Base-by-base conservation (phyloP, 2,888 invertebrate genomes). In the Caenorhabditis sp. region DNA sequence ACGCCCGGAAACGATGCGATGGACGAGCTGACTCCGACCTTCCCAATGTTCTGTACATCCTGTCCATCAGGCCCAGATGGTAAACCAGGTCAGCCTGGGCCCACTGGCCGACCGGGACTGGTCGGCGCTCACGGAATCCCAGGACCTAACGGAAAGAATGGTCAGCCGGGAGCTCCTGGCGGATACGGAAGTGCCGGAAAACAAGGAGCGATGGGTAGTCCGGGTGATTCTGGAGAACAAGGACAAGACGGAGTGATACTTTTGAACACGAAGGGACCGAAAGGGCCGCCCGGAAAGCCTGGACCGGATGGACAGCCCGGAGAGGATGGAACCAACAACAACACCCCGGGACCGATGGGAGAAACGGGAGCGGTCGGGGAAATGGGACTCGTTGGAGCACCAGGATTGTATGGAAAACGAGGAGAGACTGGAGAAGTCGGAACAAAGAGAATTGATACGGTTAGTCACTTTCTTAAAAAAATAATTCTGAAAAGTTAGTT, bases 61-160 rank as follows among this genome's bases (percentile, higher is more conserved):
- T 77, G 76, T 27, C 76, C 76, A 24, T 45, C 71, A 8, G 76
- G 76, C 0, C 76, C 76, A 0, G 76, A 77, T 45, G 76, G 76
- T 9, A 71, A 61, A 32, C 76, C 68, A 5, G 76, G 76, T 2
- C 20, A 39, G 15, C 20, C 58, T 9, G 76, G 76, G 15, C 37
- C 43, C 0, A 59, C 55, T 17, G 76, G 76, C 2, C 53, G 55
- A 9, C 66, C 71, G 0, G 76, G 76, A 9, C 48, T 77, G 0
- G 46, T 26, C 2, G 76, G 76, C 0, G 65, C 76, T 2, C 65
- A 56, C 2, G 76, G 76, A 4, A 66, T 66, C 11, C 76, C 71
- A 17, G 76, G 76, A 24, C 59, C 66, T 7, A 72, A 50, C 26
- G 76, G 76, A 4, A 77, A 77, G 35, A 65, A 71, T 43, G 76